Base-by-base conservation (phyloP, 64 coral and sea anemone species). In the Pocillopora damicornis region DNA sequence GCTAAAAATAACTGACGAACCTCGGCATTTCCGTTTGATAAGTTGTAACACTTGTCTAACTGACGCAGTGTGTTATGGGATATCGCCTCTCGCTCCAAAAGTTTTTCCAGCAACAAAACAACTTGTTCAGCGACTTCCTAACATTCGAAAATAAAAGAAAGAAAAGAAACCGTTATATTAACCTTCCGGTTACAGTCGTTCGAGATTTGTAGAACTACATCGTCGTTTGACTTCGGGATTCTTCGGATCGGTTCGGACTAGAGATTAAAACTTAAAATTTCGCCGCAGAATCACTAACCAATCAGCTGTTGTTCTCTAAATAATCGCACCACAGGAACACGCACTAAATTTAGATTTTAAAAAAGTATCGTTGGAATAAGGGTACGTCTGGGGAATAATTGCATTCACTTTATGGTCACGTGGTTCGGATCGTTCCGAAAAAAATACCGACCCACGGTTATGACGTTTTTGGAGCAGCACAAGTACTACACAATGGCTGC, bases 101-200 rank as follows among this genome's bases (percentile, higher is more conserved):
- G 88, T 68, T 87, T 95, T 73, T 99, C 97, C 11, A 99, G 80
- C 78, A 99, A 92, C 88, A 99, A 61, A 17, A 99, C 97, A 63
- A 99, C 81, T 75, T 99, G 97, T 56, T 93, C 91, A 38, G 90
- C 73, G 38, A 78, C 57, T 80, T 99, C 88, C 97, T 99, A 77
- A 77, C 45, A 35, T 35, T 58, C 15, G 15, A 51, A 17, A 60
- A 30, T 30, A 77, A 16, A 34, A 61, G 23, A 25, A 59, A 74
- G 59, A 5, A 45, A 73, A 60, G 37, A 59, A 73, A 71, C 18
- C 13, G 34, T 23, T 58, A 26, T 12, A 16, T 22, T 13, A 20
- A 56, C 38, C 38, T 5, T 22, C 20, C 69, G 30, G n/a, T 22
- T 11, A 16, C 11, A 2, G 20, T 30, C 22, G n/a, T 73, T 25